phyloP scores from a whole-genome alignment of 2,113 vertebrate species.

The Ciconia stormi region DNA sequence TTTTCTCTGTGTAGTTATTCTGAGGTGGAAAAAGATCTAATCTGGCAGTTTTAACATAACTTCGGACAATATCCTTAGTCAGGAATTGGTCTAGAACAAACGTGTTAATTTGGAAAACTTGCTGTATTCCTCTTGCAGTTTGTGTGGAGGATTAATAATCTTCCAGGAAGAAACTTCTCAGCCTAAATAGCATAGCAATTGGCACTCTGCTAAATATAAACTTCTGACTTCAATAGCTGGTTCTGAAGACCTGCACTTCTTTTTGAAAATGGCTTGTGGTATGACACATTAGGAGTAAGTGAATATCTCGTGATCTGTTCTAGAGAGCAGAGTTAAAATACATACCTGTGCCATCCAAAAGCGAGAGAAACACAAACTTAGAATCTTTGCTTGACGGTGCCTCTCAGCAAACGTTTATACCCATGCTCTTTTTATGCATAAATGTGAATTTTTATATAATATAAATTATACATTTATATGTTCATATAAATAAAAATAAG shows the following conservation, averaged over 20 bases:
- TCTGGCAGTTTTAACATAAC: not conserved
- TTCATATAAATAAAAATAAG: not conserved
- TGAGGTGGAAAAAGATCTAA: not conserved
- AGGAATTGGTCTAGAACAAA: not conserved
- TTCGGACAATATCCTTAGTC: not conserved
- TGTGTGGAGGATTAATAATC: not conserved
- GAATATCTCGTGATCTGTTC: not conserved
- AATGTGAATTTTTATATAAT: not conserved
- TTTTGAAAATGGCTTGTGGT: not conserved
- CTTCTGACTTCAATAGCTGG: not conserved
- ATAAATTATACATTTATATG: too few species aligned
- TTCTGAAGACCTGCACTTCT: not conserved
- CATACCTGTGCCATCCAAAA: not conserved
- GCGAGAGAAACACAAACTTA: not conserved
- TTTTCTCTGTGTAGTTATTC: not conserved
- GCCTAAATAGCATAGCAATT: not conserved
- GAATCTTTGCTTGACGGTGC: not conserved
- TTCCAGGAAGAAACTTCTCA: not conserved
- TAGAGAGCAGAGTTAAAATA: not conserved
- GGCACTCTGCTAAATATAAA: not conserved
- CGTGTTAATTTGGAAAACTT: not conserved
- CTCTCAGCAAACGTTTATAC: not conserved
- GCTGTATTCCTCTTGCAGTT: not conserved
- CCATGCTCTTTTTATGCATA: not conserved
- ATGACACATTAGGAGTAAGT: not conserved